Evolutionary conservation across 2,797 vertebrate species (phyloP).

Genomic region (Pangasius djambal): DNA sequence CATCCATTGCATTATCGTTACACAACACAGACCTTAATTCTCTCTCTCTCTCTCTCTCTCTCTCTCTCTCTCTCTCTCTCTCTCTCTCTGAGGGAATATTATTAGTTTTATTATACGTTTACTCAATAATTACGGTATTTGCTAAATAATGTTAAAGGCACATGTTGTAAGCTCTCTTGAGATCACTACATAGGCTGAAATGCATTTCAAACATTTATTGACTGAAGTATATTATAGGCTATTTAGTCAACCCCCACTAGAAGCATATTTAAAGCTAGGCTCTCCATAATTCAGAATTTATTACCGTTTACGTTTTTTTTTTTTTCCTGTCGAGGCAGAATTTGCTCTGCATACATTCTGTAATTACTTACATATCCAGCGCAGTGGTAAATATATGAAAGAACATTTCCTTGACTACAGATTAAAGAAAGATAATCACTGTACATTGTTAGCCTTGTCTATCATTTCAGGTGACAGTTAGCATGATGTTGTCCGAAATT

Average conservation of each 20-base stretch:
- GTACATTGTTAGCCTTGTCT: background rate
- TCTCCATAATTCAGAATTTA: slow-evolving; percentile 11
- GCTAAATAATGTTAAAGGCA: background rate
- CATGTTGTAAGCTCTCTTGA: background rate
- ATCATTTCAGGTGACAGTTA: background rate
- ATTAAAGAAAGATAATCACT: background rate
- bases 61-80: slow-evolving; percentile 13
- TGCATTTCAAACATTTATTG: slow-evolving; percentile 30
- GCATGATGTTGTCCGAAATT: background rate
- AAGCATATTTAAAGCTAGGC: slow-evolving; percentile 25
- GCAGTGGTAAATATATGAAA: background rate
- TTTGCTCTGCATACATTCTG: background rate
- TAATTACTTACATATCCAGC: background rate
- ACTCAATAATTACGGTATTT: slow-evolving; percentile 14
- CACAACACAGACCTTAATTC: background rate
- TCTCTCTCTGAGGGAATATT: background rate
- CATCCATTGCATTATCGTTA: slow-evolving; percentile 2
- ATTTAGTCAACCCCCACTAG: slow-evolving; percentile 20
- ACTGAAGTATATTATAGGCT: slow-evolving; percentile 31
- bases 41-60: background rate
- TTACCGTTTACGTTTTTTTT: background rate
- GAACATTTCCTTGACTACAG: background rate
- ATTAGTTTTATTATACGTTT: slow-evolving; percentile 25
- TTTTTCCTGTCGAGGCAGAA: background rate
- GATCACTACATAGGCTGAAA: slow-evolving; percentile 23